Evolutionary conservation across 2,888 invertebrate genomes (phyloP).

Genomic region (Chydorus sphaericus): DNA sequence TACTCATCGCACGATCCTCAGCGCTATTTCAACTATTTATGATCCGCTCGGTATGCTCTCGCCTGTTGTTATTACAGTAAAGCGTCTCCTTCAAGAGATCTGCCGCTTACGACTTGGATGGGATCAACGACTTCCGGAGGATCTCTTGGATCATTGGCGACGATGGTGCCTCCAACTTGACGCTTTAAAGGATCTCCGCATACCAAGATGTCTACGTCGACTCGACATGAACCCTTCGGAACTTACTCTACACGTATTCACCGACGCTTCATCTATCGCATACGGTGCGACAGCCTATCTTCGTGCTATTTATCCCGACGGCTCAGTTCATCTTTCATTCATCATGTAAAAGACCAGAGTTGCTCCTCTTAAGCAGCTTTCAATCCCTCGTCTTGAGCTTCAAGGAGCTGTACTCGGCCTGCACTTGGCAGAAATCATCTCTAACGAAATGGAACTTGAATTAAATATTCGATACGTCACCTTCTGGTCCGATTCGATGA

Average conservation of each 20-base stretch:
- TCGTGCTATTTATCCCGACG: neutral
- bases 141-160: neutral
- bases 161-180: neutral
- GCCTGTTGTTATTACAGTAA: neutral
- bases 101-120: neutral
- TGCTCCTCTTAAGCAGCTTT: conserved; percentile 7
- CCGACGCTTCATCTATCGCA: conserved; percentile 18
- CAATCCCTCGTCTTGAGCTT: conserved; percentile 9
- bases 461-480: neutral
- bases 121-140: neutral
- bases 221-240: neutral
- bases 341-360: conserved; percentile 1
- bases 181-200: neutral
- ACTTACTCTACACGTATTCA: conserved; percentile 17
- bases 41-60: conserved; percentile 5
- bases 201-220: neutral
- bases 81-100: neutral
- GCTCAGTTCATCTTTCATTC: neutral
- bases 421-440: neutral
- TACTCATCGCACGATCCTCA: conserved; percentile 1
- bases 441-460: conserved; percentile 7
- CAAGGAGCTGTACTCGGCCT: conserved; percentile 5
- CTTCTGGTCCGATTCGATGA: conserved; percentile 18
- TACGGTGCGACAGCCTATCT: conserved; percentile 16
- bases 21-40: neutral